A percentile compares a stretch with the other conserved stretches of the same genome.
Conservation (phyloP, 2,797 vertebrate species). For the Catharus ustulatus region DNA sequence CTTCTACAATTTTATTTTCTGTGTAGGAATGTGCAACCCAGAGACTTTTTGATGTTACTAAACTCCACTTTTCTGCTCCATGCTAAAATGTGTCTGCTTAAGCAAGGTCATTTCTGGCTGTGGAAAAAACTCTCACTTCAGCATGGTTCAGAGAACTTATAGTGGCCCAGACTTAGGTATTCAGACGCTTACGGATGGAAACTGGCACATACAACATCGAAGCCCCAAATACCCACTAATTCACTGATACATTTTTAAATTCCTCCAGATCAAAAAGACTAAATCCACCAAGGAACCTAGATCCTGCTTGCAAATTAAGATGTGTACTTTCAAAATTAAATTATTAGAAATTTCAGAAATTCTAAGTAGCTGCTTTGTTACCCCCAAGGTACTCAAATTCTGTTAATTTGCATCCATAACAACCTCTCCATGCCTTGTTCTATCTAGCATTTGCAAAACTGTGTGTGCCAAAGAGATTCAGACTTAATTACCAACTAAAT, state of each 20-base stretch:
- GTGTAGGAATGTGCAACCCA: background rate
- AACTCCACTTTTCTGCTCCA: background rate
- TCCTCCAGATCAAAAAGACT: background rate
- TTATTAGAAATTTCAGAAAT: background rate
- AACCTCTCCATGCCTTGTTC: background rate
- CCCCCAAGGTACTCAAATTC: background rate
- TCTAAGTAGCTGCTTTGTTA: background rate
- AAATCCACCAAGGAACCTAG: background rate
- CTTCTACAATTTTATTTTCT: background rate
- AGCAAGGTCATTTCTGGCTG: background rate
- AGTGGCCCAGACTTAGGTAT: background rate
- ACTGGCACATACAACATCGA: background rate
- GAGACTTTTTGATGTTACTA: background rate
- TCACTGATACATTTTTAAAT: background rate
- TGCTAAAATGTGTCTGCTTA: background rate
- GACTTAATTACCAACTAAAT: background rate
- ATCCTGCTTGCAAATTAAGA: background rate
- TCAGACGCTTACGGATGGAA: background rate
- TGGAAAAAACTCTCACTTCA: background rate
- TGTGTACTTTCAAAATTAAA: slow-evolving; percentile 5
- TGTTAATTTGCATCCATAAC: background rate
- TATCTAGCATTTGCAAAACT: background rate
- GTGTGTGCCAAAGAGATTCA: background rate
- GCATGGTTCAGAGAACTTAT: background rate
- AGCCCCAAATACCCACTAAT: background rate